A percentile compares a stretch with the other conserved stretches of the same genome.
These are phyloP conservation scores for Tetragonula clypearis DNA, from an alignment of 1,140 invertebrate genomes.

Conservation along the genomic window DNA sequence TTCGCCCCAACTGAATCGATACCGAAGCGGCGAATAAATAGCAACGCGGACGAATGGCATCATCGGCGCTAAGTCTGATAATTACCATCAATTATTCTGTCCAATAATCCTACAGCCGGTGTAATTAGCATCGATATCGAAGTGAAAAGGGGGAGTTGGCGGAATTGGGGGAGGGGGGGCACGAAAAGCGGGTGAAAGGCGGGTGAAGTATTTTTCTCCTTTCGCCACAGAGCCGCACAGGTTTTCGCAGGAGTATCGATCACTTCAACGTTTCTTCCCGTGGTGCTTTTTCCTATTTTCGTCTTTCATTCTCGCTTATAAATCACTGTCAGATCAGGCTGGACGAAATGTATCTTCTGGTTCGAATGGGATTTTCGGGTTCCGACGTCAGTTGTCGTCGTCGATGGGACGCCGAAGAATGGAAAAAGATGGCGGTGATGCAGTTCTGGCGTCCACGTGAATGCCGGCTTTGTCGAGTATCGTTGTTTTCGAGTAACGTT, in stretches of 20 bases:
- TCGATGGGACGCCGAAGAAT: slow-evolving; percentile 11
- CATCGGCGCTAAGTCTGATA: neutral
- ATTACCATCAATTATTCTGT: slow-evolving; percentile 28
- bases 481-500: neutral
- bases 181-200: too few relatives aligned
- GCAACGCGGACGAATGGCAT: neutral
- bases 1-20: neutral
- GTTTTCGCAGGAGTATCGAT: slow-evolving; percentile 42
- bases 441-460: slow-evolving; percentile 10
- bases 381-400: slow-evolving; percentile 43
- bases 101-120: neutral
- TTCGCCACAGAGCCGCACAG: neutral
- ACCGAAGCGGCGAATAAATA: neutral
- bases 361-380: slow-evolving; percentile 59
- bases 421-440: slow-evolving; percentile 39
- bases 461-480: neutral
- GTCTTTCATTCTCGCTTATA: slow-evolving; percentile 54
- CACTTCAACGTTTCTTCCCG: slow-evolving; percentile 4
- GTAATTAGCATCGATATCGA: slow-evolving; percentile 5
- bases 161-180: neutral
- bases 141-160: neutral
- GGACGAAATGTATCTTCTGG: slow-evolving; percentile 60
- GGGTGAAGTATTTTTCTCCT: neutral
- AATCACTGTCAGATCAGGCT: slow-evolving; percentile 57
- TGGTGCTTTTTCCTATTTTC: neutral